These are phyloP conservation scores for Timema cristinae DNA, from an alignment of 2,888 invertebrate genomes.

Conservation along the genomic window DNA sequence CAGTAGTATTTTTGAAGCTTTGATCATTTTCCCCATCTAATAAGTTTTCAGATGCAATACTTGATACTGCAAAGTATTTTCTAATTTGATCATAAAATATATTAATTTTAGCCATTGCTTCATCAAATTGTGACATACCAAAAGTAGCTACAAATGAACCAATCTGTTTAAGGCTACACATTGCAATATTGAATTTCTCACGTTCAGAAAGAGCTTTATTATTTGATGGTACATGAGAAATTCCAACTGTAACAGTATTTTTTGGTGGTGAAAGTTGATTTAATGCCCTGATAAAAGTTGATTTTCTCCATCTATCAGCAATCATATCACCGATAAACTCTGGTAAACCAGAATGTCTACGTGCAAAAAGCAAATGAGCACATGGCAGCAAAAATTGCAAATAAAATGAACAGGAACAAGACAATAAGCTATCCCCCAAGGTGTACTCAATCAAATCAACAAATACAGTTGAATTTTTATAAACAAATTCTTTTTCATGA, in stretches of 20 bases:
- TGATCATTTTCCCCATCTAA: too few species aligned
- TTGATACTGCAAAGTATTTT: too few species aligned
- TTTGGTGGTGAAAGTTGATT: background rate
- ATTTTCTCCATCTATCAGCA: constrained; percentile 13
- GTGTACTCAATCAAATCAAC: background rate
- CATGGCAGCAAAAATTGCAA: constrained; percentile 17
- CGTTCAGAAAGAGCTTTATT: background rate
- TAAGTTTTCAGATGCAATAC: too few species aligned
- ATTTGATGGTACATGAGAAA: too few species aligned
- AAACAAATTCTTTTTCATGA: background rate
- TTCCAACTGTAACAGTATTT: too few species aligned
- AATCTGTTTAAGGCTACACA: background rate
- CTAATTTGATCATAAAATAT: background rate
- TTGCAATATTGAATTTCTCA: constrained; percentile 4
- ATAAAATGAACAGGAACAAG: constrained; percentile 18
- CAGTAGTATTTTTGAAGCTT: too few species aligned
- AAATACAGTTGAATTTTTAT: background rate
- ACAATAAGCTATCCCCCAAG: background rate
- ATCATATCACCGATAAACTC: constrained; percentile 10
- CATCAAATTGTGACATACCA: background rate
- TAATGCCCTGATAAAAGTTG: constrained; percentile 5
- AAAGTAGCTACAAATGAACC: background rate
- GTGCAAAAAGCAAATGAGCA: constrained; percentile 18
- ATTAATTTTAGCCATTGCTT: background rate
- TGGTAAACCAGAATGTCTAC: background rate